Evolutionary conservation across 2,113 vertebrate genomes (phyloP).

Genomic region (Ictidomys tridecemlineatus): DNA sequence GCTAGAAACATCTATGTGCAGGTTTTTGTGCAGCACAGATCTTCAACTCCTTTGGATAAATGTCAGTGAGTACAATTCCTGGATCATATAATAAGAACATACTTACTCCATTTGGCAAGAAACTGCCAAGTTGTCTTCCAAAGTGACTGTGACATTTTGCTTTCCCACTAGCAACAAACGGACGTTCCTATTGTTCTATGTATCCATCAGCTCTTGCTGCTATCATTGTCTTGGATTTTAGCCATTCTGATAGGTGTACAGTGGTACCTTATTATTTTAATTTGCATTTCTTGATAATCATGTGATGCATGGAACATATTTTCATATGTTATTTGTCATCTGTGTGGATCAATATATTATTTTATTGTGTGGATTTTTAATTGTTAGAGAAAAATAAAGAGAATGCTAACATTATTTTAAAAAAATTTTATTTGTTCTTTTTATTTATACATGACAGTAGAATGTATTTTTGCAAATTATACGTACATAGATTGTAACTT

Average conservation of each 20-base stretch:
- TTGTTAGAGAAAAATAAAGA: conserved; percentile 17
- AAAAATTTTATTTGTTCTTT: too few relatives aligned
- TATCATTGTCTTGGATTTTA: neutral
- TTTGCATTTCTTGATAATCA: neutral
- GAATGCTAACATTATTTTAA: neutral
- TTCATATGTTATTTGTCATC: neutral
- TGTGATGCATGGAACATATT: neutral
- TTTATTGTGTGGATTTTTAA: neutral
- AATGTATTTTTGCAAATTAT: too few relatives aligned
- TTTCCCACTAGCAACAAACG: neutral
- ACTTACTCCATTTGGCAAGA: neutral
- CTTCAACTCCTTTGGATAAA: neutral
- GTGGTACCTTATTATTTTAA: too few relatives aligned
- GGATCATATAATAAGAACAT: neutral
- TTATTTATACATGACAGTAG: too few relatives aligned
- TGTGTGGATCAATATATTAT: neutral
- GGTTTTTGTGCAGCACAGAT: neutral
- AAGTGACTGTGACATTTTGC: neutral
- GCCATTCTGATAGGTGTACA: neutral
- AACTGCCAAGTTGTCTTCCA: neutral
- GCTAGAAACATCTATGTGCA: neutral
- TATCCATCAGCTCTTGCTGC: neutral
- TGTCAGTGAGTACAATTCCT: neutral
- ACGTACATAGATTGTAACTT: too few relatives aligned
- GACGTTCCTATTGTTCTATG: neutral